Percentiles rank a stretch among this genome's conserved stretches.
These are phyloP conservation scores for Neelides folsomi DNA, from an alignment of 2,888 invertebrate species.

Conservation along the genomic window DNA sequence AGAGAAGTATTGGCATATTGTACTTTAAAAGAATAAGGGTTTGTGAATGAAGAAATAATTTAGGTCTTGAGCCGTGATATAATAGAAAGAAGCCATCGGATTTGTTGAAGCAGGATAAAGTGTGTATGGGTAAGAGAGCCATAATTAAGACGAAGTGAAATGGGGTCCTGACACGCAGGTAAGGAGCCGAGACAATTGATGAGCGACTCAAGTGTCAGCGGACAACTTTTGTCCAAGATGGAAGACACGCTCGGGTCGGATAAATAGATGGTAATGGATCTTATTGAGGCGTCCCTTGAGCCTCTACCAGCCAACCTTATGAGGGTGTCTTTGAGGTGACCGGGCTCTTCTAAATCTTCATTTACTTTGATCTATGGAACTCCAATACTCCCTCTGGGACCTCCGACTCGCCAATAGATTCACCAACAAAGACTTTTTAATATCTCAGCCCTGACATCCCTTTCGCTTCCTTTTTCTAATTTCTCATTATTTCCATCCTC, in stretches of 20 bases:
- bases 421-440: conserved; percentile 25
- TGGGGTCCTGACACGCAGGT: neutral
- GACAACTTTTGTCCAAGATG: conserved; percentile 12
- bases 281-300: conserved; percentile 21
- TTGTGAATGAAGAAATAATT: no score
- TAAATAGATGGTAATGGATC: conserved; percentile 24
- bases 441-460: conserved; percentile 29
- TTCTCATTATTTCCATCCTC: no score
- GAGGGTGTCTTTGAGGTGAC: conserved; percentile 12
- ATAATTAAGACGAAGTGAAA: neutral
- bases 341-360: conserved; percentile 32
- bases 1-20: no score
- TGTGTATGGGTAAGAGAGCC: neutral
- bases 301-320: conserved; percentile 5
- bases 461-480: neutral
- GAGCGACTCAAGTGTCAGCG: no score
- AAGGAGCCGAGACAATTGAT: no score
- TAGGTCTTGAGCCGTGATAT: no score
- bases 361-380: conserved; percentile 31
- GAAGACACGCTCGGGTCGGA: conserved; percentile 19
- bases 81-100: neutral
- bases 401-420: no score
- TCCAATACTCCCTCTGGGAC: conserved; percentile 31
- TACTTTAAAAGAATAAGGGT: no score
- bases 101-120: neutral